Evolutionary conservation across 2,113 vertebrate species (phyloP), one percentile per base, ranked within the genome.

Genomic region (Gracilinanus agilis): DNA sequence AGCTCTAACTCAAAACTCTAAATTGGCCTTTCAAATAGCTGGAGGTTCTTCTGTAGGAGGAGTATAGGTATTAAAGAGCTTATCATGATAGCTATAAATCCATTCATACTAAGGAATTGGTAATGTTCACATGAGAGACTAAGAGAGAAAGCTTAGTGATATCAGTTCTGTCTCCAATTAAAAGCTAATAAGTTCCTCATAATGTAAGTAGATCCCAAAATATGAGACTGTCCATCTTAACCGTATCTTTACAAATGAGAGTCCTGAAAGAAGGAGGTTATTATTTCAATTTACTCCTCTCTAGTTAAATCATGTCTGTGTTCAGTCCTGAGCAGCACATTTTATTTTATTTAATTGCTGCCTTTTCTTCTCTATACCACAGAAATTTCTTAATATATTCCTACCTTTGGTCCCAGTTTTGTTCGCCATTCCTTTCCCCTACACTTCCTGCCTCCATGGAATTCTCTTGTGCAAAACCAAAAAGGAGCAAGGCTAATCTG

Each of bases 1-100:
- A 83, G 67, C 67, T 83, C n/a, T 83, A 83, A 83, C 67, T 83
- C n/a, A 40, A 83, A 83, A 83, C 19, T 83, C 67, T 83, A 83
- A 83, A 83, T 83, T 83, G 67, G 34, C 67, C 67, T 83, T 83
- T 83, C 34, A 83, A 83, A 83, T 83, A 83, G 19, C 67, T 83
- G n/a, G 67, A 83, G 67, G 67, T 83, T 83, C 67, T 83, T 83
- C 67, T 83, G n/a, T 83, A 83, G n/a, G 67, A 83, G n/a, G 67
- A 40, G 7, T 83, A 83, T 83, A 83, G 67, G 67, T 83, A 83
- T 83, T 83, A 83, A 83, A 40, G 67, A 83, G 67, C 67, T 83
- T 83, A 83, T 83, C 67, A 83, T 40, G 67, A 83, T 83, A 83
- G 67, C 67, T 83, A 83, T 83, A 83, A 83, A 83, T 83, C n/a